Conservation (phyloP, 2,113 vertebrate species). For the Tychaedon coryphoeus region DNA sequence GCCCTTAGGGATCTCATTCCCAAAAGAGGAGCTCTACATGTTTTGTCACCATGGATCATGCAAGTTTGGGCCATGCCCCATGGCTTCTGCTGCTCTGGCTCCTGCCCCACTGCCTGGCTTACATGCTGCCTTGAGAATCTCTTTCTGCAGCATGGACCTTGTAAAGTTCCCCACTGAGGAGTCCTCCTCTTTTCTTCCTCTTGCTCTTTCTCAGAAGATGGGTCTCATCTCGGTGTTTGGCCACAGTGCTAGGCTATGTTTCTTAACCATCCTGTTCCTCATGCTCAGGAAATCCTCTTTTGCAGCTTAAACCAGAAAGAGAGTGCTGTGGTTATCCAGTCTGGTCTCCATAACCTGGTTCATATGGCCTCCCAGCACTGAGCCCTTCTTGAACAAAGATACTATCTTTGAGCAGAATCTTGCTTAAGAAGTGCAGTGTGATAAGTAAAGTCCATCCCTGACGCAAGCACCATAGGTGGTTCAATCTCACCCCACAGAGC, state of each 20-base stretch:
- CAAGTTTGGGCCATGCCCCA: background rate
- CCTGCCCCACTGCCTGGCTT: background rate
- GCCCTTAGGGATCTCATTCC: conserved; percentile 25
- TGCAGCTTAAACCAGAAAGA: background rate
- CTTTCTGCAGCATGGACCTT: fast-evolving
- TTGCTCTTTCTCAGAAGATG: background rate
- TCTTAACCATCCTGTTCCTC: background rate
- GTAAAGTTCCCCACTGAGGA: background rate
- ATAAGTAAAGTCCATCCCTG: background rate
- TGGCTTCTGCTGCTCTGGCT: background rate
- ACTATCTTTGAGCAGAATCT: background rate
- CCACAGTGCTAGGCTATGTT: background rate
- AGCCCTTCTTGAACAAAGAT: background rate
- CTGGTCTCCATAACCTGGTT: background rate
- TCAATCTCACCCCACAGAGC: background rate
- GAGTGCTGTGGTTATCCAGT: background rate
- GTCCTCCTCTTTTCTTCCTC: background rate
- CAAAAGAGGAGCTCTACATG: background rate
- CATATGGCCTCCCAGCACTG: background rate
- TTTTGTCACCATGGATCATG: background rate
- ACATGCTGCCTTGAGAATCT: fast-evolving
- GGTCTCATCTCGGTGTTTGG: background rate
- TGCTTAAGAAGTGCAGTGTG: background rate
- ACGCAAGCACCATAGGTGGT: fast-evolving
- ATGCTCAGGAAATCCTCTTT: background rate